Percentiles rank a stretch among this genome's conserved stretches.
Conservation (phyloP, 2,113 vertebrate genomes). For the Cettia cetti region DNA sequence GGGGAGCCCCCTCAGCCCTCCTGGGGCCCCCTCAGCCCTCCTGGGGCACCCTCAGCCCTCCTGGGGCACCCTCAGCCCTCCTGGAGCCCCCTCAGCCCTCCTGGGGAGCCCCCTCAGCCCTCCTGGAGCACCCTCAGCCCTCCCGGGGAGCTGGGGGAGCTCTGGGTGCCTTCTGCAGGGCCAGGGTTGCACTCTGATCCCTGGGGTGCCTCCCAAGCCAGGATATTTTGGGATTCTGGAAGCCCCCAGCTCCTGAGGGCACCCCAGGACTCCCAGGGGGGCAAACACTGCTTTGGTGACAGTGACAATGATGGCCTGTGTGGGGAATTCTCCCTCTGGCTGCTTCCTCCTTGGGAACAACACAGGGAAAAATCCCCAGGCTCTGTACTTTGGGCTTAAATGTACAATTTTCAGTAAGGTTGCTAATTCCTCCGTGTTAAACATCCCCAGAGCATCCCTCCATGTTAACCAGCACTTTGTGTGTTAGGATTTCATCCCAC, state of each 20-base stretch:
- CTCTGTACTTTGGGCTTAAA: accelerated
- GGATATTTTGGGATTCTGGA: accelerated
- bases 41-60: too few species aligned
- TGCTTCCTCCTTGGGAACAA: accelerated
- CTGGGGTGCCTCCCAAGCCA: background rate
- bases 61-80: background rate
- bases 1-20: background rate
- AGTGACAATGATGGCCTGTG: accelerated
- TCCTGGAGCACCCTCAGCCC: too few species aligned
- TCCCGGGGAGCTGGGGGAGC: too few species aligned
- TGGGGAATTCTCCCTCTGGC: background rate
- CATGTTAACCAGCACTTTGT: accelerated
- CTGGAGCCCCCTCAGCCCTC: too few species aligned
- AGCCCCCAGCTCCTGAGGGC: too few species aligned
- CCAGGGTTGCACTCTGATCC: background rate
- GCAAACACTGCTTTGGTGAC: accelerated
- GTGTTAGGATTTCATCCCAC: background rate
- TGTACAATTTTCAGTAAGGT: accelerated
- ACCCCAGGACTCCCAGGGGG: background rate
- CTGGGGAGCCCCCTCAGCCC: background rate
- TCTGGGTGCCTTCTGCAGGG: background rate
- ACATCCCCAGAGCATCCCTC: background rate
- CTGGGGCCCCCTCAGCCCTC: background rate
- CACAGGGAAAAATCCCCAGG: accelerated
- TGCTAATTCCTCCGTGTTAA: background rate